Evolutionary conservation across 2,797 vertebrate species (phyloP).

Genomic region (Lerista edwardsae): DNA sequence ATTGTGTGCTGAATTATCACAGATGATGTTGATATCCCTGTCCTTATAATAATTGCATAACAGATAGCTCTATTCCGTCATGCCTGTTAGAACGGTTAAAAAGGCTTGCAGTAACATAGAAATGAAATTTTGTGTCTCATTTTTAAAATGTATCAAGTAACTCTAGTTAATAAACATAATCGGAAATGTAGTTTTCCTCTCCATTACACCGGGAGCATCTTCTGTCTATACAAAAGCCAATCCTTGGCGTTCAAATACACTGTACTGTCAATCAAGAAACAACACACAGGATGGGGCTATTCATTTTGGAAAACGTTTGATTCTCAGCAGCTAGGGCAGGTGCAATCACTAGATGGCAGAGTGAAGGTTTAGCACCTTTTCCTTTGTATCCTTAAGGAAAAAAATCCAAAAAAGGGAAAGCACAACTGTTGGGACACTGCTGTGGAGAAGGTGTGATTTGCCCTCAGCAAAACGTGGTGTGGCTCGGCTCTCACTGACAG

Average conservation of each 20-base stretch:
- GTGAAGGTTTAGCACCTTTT: too few species aligned
- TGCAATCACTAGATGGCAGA: not conserved
- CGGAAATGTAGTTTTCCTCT: conserved; percentile 18
- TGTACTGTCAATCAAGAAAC: not conserved
- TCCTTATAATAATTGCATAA: conserved; percentile 26
- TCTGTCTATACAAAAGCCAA: not conserved
- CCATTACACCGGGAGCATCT: not conserved
- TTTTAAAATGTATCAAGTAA: not conserved
- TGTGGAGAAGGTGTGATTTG: not conserved
- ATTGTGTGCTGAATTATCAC: conserved; percentile 19
- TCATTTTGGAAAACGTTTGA: not conserved
- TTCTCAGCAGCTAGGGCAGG: not conserved
- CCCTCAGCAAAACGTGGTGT: not conserved
- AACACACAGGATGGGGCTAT: not conserved
- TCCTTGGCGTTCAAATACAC: not conserved
- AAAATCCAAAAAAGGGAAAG: not conserved
- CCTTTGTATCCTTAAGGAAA: too few species aligned
- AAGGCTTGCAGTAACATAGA: conserved; percentile 30
- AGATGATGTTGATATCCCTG: not conserved
- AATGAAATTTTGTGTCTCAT: not conserved
- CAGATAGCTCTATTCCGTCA: conserved; percentile 12
- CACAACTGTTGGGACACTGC: not conserved
- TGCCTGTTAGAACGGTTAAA: conserved; percentile 39
- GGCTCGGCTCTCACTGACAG: not conserved
- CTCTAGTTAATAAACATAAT: not conserved